These are phyloP conservation scores for Drosophila kikkawai DNA, from an alignment of 1,140 invertebrate genomes.

Conservation along the genomic window DNA sequence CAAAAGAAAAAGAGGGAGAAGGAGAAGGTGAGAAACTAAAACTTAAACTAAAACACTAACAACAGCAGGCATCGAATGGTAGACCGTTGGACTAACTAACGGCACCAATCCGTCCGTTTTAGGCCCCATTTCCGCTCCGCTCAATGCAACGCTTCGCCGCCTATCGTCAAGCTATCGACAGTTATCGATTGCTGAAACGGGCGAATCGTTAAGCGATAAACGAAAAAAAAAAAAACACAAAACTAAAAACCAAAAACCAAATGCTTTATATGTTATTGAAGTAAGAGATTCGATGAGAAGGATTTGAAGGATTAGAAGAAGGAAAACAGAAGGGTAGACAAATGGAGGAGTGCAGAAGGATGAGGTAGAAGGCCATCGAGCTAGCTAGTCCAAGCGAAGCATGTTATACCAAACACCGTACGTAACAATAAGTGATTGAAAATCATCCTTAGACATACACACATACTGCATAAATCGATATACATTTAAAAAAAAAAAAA, in stretches of 20 bases:
- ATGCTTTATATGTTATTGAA: conserved; percentile 72
- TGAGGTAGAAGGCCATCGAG: conserved; percentile 27
- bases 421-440: conserved; percentile 85
- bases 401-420: conserved; percentile 83
- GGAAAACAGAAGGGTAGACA: conserved; percentile 22
- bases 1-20: neutral
- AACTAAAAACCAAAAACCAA: conserved; percentile 10
- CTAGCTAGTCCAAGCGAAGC: conserved; percentile 68
- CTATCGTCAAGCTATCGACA: conserved; percentile 23
- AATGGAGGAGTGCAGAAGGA: conserved; percentile 11
- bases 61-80: conserved; percentile 57
- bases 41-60: conserved; percentile 32
- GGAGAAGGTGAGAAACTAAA: conserved; percentile 1
- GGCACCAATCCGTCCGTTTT: conserved; percentile 58
- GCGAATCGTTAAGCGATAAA: conserved; percentile 27
- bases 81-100: conserved; percentile 33
- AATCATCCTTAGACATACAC: conserved; percentile 82
- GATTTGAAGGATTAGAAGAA: conserved; percentile 6
- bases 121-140: conserved; percentile 42
- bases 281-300: conserved; percentile 10
- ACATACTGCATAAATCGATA: conserved; percentile 57
- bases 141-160: conserved; percentile 30
- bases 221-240: neutral
- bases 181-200: conserved; percentile 17
- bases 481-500: conserved; percentile 48